A percentile compares a stretch with the other conserved stretches of the same genome.
Evolutionary conservation across 2,888 invertebrate species (phyloP).

Genomic region (Orgyia antiqua): DNA sequence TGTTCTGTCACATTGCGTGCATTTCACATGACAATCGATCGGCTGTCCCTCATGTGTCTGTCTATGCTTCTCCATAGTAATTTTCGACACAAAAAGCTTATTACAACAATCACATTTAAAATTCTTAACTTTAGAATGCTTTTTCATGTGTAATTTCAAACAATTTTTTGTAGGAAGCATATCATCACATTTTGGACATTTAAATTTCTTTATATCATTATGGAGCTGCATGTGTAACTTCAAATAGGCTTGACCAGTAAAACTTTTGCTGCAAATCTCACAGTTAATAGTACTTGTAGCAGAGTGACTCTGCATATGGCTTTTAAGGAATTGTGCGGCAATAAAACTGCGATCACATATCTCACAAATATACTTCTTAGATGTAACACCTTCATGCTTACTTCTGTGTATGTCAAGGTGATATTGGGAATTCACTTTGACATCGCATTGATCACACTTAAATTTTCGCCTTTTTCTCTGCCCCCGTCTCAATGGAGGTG

Average conservation of each 20-base stretch:
- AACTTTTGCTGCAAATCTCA: constrained; percentile 65
- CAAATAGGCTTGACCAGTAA: constrained; percentile 68
- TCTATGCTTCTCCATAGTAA: constrained; percentile 70
- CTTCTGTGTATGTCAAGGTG: constrained; percentile 69
- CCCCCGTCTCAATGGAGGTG: constrained; percentile 42
- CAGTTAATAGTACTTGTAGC: constrained; percentile 64
- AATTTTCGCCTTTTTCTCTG: constrained; percentile 66
- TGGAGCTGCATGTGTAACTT: constrained; percentile 72
- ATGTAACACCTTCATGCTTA: constrained; percentile 62
- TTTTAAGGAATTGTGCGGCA: constrained; percentile 68
- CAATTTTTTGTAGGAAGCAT: constrained; percentile 72
- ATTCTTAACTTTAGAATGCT: constrained; percentile 71
- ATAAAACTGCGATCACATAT: constrained; percentile 69
- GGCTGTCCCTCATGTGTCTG: constrained; percentile 67
- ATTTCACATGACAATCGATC: constrained; percentile 67
- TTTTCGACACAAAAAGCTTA: constrained; percentile 68
- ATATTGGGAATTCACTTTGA: constrained; percentile 70
- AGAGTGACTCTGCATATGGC: constrained; percentile 71
- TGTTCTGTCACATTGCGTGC: constrained; percentile 63
- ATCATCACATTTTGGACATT: constrained; percentile 69
- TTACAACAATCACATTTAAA: constrained; percentile 69
- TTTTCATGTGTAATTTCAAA: constrained; percentile 69
- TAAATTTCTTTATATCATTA: constrained; percentile 69
- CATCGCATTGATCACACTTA: constrained; percentile 68
- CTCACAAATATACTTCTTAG: constrained; percentile 65